These are phyloP conservation scores for Acanthochromis polyacanthus DNA, from an alignment of 2,113 vertebrate genomes.

Conservation along the genomic window DNA sequence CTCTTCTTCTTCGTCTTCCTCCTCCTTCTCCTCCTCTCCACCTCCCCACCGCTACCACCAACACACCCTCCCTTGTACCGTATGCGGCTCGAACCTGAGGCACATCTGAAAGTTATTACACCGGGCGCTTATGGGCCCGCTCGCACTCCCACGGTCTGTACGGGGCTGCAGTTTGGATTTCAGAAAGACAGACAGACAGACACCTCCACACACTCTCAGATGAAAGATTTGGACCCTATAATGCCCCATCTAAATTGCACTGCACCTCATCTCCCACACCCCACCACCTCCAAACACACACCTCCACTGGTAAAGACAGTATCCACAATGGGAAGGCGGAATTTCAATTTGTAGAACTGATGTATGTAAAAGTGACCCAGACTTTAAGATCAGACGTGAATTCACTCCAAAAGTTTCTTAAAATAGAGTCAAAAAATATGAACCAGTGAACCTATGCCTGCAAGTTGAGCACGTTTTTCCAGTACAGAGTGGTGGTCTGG, in stretches of 20 bases:
- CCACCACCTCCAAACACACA: not conserved
- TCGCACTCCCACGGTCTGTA: constrained; percentile 74
- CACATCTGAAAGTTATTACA: constrained; percentile 87
- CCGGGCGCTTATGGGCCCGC: constrained; percentile 70
- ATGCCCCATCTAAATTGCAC: constrained; percentile 6
- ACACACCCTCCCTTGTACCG: constrained; percentile 60
- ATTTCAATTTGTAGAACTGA: not conserved
- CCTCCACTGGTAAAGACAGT: not conserved
- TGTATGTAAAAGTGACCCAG: not conserved
- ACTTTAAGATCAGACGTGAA: not conserved
- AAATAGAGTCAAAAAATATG: not conserved
- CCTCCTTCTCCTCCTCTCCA: constrained; percentile 58
- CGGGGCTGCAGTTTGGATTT: constrained; percentile 48
- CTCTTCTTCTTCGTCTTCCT: constrained; percentile 50
- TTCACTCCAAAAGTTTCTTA: not conserved
- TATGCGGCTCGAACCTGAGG: constrained; percentile 80
- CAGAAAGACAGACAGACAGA: constrained; percentile 49
- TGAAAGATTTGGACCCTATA: constrained; percentile 13
- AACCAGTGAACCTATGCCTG: not conserved
- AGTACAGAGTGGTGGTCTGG: not conserved
- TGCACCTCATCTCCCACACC: no score
- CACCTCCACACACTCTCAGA: constrained; percentile 5
- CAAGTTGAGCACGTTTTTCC: not conserved
- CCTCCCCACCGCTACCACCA: constrained; percentile 27
- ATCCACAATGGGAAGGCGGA: not conserved